Evolutionary conservation across 2,113 vertebrate genomes (phyloP).

Genomic region (Apteryx mantelli): DNA sequence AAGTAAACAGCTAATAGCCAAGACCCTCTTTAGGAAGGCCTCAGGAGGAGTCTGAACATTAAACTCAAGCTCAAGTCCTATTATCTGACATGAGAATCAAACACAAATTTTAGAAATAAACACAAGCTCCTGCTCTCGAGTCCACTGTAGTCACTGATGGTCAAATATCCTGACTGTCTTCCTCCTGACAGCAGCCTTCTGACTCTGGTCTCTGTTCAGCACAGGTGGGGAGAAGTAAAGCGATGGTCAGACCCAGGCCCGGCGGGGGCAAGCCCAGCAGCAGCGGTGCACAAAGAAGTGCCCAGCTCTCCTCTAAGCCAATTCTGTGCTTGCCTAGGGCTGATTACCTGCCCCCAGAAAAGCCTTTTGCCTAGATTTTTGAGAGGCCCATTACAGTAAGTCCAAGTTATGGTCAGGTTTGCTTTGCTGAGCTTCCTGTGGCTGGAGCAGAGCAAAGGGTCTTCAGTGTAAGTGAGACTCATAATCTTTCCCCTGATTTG

Average conservation of each 20-base stretch:
- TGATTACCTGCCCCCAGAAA: not conserved
- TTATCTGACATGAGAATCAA: not conserved
- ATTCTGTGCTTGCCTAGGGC: rapidly evolving
- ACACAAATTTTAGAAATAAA: not conserved
- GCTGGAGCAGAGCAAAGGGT: not conserved
- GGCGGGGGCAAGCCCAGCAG: not conserved
- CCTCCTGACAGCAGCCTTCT: not conserved
- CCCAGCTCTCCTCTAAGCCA: not conserved
- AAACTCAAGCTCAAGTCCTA: not conserved
- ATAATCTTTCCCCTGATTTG: not conserved
- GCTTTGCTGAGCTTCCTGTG: not conserved
- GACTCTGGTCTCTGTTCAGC: not conserved
- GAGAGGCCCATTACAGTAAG: not conserved
- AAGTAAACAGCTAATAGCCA: not conserved
- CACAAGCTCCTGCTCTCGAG: not conserved
- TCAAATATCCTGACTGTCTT: rapidly evolving
- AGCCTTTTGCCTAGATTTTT: not conserved
- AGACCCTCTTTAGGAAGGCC: not conserved
- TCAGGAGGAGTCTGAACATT: not conserved
- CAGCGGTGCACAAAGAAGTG: not conserved
- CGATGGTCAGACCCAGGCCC: not conserved
- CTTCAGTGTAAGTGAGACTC: not conserved
- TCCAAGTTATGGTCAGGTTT: rapidly evolving
- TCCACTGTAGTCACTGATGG: rapidly evolving
- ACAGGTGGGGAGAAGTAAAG: not conserved